phyloP scores from a whole-genome alignment of 2,797 vertebrate genomes.

The Alauda arvensis region DNA sequence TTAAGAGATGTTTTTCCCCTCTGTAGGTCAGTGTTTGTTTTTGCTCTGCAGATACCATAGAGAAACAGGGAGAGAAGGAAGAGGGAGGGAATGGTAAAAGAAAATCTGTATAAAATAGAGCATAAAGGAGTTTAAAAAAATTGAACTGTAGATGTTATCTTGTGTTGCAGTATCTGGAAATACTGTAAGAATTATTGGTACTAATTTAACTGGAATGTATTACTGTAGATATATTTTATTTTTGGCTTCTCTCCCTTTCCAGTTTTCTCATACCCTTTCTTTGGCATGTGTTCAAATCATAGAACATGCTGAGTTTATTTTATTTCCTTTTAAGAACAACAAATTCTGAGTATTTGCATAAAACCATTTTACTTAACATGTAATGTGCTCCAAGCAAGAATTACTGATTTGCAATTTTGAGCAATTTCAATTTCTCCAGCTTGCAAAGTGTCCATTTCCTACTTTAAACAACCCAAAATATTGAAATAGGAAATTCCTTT shows the following conservation, averaged over 20 bases:
- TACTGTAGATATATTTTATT: conserved; percentile 32
- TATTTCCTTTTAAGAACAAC: conserved; percentile 29
- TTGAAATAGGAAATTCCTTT: neutral
- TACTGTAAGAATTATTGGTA: conserved; percentile 32
- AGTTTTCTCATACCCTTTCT: conserved; percentile 46
- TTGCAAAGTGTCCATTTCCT: neutral
- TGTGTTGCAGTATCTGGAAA: neutral
- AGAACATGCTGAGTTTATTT: conserved; percentile 13
- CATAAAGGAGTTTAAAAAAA: neutral
- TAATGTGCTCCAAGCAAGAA: neutral
- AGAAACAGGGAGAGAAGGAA: neutral
- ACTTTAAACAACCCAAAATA: neutral
- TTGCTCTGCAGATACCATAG: neutral
- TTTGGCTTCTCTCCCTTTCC: conserved; percentile 25
- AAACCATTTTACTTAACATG: neutral
- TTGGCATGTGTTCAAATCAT: conserved; percentile 27
- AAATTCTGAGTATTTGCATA: neutral
- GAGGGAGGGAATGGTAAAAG: neutral
- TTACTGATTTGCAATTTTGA: neutral
- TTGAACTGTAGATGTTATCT: neutral
- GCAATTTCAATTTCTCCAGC: neutral
- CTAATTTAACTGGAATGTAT: conserved; percentile 44
- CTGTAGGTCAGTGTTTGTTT: conserved; percentile 23
- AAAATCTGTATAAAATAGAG: neutral
- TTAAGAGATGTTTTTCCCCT: neutral